These are phyloP conservation scores for Cecropterus lyciades DNA, from an alignment of 1,140 invertebrate species.

Conservation along the genomic window DNA sequence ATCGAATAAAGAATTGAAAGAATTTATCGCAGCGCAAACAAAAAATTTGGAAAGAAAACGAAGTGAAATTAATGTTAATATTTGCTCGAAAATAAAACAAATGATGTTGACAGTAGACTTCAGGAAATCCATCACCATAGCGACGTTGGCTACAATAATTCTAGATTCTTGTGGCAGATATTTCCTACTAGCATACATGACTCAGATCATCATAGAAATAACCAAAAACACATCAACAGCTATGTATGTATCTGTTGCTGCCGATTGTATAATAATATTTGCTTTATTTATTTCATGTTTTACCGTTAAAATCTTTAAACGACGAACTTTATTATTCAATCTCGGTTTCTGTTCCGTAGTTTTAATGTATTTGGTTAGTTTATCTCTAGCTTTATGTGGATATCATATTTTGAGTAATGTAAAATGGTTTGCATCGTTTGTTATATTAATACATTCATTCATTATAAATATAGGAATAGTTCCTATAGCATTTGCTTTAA, in stretches of 20 bases:
- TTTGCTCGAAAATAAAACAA: not conserved
- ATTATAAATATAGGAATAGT: conserved; percentile 50
- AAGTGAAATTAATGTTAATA: conserved; percentile 1
- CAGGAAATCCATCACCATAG: conserved; percentile 47
- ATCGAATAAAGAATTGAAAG: conserved; percentile 37
- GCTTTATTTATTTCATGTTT: conserved; percentile 45
- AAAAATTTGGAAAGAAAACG: conserved; percentile 16
- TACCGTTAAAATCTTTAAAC: conserved; percentile 43
- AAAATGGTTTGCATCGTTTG: conserved; percentile 41
- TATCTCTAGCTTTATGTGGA: conserved; percentile 40
- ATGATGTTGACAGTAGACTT: conserved; percentile 45
- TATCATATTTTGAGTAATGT: conserved; percentile 8
- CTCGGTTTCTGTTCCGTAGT: conserved; percentile 40
- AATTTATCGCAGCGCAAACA: conserved; percentile 37
- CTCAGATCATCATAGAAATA: conserved; percentile 53
- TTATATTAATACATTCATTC: conserved; percentile 50
- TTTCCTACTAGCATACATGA: conserved; percentile 49
- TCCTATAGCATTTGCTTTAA: conserved; percentile 50
- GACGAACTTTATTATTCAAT: conserved; percentile 48
- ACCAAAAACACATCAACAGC: conserved; percentile 44
- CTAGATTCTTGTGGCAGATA: conserved; percentile 54
- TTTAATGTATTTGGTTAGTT: conserved; percentile 49
- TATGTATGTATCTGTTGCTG: conserved; percentile 47
- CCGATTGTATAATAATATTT: conserved; percentile 45
- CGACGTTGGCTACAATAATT: conserved; percentile 41